A percentile compares a stretch with the other conserved stretches of the same genome.
phyloP scores from a whole-genome alignment of 2,797 vertebrate species.

The Thalassophryne amazonica region DNA sequence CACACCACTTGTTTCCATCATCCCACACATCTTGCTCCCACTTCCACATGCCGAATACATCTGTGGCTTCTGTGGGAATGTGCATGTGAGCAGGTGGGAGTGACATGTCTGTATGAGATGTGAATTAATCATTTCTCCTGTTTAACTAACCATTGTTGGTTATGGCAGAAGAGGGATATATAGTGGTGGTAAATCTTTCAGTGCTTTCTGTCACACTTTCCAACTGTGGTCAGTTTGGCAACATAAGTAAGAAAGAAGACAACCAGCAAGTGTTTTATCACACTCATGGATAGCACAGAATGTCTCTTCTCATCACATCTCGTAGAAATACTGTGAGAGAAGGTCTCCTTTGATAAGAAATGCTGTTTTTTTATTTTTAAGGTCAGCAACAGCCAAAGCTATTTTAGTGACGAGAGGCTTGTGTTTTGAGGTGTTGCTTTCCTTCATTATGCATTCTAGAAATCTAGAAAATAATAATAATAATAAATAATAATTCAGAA shows the following conservation, averaged over 20 bases:
- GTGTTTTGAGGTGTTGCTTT: too few relatives aligned
- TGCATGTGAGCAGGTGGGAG: constrained; percentile 3
- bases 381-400: too few relatives aligned
- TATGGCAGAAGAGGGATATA: constrained; percentile 16
- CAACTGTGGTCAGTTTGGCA: not conserved
- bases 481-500: too few relatives aligned
- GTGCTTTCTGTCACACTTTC: not conserved
- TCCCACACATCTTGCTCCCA: constrained; percentile 63
- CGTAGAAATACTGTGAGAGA: constrained; percentile 42
- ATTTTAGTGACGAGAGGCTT: too few relatives aligned
- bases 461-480: too few relatives aligned
- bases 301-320: constrained; percentile 51
- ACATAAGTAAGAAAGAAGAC: not conserved
- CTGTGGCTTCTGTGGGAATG: constrained; percentile 6
- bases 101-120: not conserved
- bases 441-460: too few relatives aligned
- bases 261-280: constrained; percentile 16
- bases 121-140: constrained; percentile 5
- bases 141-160: not conserved
- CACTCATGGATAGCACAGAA: constrained; percentile 20
- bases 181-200: not conserved
- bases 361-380: too few relatives aligned
- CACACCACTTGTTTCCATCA: constrained; percentile 54
- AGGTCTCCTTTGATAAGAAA: too few relatives aligned
- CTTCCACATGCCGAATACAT: constrained; percentile 36